These are phyloP conservation scores for Drosophila mercatorum DNA, from an alignment of 2,888 invertebrate genomes.

Conservation along the genomic window DNA sequence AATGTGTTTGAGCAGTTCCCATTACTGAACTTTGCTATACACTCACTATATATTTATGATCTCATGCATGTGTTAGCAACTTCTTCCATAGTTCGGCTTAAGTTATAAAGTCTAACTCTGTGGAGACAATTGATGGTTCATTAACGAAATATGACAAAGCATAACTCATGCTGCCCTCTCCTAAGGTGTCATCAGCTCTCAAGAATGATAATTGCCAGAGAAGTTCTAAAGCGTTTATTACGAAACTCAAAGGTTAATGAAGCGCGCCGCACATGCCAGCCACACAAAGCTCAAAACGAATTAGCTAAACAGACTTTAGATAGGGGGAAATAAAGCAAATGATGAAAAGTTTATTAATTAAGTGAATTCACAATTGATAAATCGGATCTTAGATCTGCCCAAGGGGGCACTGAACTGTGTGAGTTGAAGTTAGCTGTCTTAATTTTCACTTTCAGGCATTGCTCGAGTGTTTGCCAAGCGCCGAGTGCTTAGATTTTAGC, in stretches of 20 bases:
- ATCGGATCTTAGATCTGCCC: neutral
- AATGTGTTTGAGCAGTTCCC: too few relatives aligned
- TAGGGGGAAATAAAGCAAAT: neutral
- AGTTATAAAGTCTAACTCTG: slow-evolving; percentile 11
- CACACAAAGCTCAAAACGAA: slow-evolving; percentile 16
- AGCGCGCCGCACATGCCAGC: slow-evolving; percentile 11
- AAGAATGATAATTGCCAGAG: slow-evolving; percentile 12
- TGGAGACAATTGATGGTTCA: slow-evolving; percentile 5
- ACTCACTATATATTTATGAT: neutral
- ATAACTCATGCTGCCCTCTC: slow-evolving; percentile 2
- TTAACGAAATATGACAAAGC: slow-evolving; percentile 10
- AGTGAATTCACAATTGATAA: neutral
- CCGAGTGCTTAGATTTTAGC: slow-evolving; percentile 43
- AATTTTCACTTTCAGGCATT: slow-evolving; percentile 61
- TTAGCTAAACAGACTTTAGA: neutral
- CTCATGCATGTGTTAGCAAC: neutral
- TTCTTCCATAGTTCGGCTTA: neutral
- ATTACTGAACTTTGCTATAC: too few relatives aligned
- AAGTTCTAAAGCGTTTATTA: slow-evolving; percentile 5
- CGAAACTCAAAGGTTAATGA: slow-evolving; percentile 52
- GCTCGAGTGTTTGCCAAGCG: slow-evolving; percentile 27
- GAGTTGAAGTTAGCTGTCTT: slow-evolving; percentile 25
- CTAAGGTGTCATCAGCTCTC: slow-evolving; percentile 17
- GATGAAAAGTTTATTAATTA: neutral
- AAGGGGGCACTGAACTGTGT: slow-evolving; percentile 40